Conservation (phyloP, 2,888 invertebrate species). For the Myopa tessellatipennis region DNA sequence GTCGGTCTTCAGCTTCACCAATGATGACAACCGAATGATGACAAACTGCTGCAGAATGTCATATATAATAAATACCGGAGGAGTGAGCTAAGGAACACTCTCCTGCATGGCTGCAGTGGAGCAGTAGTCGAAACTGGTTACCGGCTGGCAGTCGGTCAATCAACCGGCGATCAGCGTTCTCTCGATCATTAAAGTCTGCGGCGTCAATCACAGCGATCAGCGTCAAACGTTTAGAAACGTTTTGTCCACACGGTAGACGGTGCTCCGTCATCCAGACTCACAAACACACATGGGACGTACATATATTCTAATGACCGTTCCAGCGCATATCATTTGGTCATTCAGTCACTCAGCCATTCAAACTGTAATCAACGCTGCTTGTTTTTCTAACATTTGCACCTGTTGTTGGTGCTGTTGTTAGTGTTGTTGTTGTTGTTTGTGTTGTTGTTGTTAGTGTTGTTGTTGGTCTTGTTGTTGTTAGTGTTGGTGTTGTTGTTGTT, state of each 20-base stretch:
- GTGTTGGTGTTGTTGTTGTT: not conserved
- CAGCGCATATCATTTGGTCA: not conserved
- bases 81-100: not conserved
- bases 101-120: too few relatives aligned
- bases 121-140: not conserved
- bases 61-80: not conserved
- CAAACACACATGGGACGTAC: not conserved
- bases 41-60: conserved; percentile 18
- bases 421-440: not conserved
- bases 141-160: not conserved
- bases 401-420: not conserved
- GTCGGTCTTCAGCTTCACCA: not conserved
- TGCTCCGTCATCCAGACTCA: not conserved
- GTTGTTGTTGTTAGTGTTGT: not conserved
- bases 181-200: conserved; percentile 2
- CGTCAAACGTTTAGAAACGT: not conserved
- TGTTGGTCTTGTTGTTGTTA: not conserved
- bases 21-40: not conserved
- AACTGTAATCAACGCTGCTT: conserved; percentile 53
- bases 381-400: not conserved
- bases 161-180: not conserved
- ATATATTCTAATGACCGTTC: too few relatives aligned
- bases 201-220: not conserved
- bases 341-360: conserved; percentile 21
- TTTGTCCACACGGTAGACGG: not conserved